phyloP scores from a whole-genome alignment of 2,113 vertebrate genomes.

The Erythrocercus mccallii region DNA sequence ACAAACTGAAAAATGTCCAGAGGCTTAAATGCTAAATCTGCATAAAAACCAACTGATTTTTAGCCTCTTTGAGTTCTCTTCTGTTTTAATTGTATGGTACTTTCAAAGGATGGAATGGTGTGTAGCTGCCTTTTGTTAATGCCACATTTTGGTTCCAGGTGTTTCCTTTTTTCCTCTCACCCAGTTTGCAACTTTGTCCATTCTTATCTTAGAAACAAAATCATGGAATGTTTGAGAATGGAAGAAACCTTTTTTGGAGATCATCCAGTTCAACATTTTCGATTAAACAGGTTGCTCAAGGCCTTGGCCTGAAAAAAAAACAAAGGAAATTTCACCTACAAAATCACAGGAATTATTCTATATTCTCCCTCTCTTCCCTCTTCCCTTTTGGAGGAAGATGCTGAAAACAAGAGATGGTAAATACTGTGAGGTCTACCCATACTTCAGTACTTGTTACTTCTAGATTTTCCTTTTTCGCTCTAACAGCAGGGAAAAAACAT shows the following conservation, averaged over 20 bases:
- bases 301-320: not conserved
- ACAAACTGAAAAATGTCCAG: conserved; percentile 32
- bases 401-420: not conserved
- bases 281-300: not conserved
- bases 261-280: rapidly evolving
- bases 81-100: not conserved
- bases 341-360: not conserved
- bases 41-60: not conserved
- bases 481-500: not conserved
- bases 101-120: not conserved
- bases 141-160: not conserved
- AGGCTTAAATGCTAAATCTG: conserved; percentile 9
- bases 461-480: not conserved
- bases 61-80: not conserved
- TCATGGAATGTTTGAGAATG: not conserved
- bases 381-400: not conserved
- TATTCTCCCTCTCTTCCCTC: rapidly evolving
- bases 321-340: not conserved
- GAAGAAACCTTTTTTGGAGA: not conserved
- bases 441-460: not conserved
- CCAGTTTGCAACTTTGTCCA: not conserved
- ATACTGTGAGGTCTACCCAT: not conserved
- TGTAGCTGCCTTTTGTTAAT: not conserved
- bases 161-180: not conserved
- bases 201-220: not conserved